phyloP scores from a whole-genome alignment of 53 echinoderm and acorn worm species.

The Echinarachnius parma region DNA sequence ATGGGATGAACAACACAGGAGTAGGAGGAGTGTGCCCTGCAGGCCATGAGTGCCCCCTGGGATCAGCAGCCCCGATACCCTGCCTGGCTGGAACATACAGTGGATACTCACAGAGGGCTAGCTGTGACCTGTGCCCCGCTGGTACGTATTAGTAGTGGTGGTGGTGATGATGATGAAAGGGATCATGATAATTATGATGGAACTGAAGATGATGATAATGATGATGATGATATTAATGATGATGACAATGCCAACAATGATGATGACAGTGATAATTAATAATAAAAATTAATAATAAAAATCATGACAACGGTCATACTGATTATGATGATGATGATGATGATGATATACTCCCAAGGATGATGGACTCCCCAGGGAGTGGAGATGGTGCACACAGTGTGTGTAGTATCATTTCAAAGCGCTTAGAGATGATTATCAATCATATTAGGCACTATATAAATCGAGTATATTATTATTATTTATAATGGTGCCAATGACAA shows the following conservation, averaged over 20 bases:
- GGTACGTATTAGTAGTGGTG: constrained; percentile 34
- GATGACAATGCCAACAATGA: not conserved
- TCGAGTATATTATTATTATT: too few species aligned
- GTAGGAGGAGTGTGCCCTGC: constrained; percentile 78
- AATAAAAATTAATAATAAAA: not conserved
- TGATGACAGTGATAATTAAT: not conserved
- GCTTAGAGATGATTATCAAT: too few species aligned
- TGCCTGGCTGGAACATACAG: constrained; percentile 82
- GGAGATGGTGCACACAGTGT: too few species aligned
- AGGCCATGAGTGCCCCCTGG: constrained; percentile 85
- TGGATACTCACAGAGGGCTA: constrained; percentile 61
- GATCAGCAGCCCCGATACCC: constrained; percentile 67
- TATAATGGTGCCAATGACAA: not conserved
- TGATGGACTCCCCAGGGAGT: too few species aligned
- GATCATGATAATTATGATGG: not conserved
- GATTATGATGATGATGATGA: not conserved
- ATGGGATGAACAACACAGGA: constrained; percentile 77
- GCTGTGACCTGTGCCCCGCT: constrained; percentile 77
- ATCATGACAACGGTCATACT: not conserved
- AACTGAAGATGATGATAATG: not conserved
- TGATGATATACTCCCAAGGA: too few species aligned
- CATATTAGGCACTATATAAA: too few species aligned
- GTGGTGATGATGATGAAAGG: not conserved
- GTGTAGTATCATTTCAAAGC: too few species aligned
- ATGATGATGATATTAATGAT: not conserved